Conservation (phyloP, 92 coral and sea anemone species). For the Nematostella vectensis region DNA sequence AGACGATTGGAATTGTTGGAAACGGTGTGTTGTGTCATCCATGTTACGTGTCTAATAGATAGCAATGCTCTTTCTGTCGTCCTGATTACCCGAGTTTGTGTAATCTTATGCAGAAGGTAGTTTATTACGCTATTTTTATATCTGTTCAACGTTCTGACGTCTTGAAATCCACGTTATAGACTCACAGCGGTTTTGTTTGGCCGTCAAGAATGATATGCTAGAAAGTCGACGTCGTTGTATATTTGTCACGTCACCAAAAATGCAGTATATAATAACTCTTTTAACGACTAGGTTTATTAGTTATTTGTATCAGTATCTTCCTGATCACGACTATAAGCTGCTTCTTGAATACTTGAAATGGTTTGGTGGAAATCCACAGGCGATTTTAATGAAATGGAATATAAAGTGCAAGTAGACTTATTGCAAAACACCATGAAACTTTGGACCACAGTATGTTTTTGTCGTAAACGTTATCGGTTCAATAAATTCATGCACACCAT, state of each 20-base stretch:
- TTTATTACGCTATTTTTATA: too few relatives aligned
- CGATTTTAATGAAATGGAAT: not conserved
- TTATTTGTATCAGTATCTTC: not conserved
- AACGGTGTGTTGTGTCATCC: not conserved
- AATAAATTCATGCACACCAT: not conserved
- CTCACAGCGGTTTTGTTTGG: not conserved
- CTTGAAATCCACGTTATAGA: not conserved
- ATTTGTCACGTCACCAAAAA: conserved; percentile 20
- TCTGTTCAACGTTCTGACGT: not conserved
- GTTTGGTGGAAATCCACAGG: not conserved
- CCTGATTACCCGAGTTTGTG: not conserved
- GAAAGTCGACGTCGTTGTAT: not conserved
- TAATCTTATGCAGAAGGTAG: too few relatives aligned
- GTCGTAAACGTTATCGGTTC: not conserved
- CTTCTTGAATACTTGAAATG: not conserved
- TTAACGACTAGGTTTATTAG: not conserved
- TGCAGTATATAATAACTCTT: not conserved
- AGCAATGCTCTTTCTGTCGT: not conserved
- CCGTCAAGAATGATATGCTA: not conserved
- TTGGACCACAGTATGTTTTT: not conserved
- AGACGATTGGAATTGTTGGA: not conserved
- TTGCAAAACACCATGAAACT: not conserved
- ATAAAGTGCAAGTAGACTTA: conserved; percentile 3
- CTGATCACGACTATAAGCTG: not conserved
- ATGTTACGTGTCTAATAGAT: not conserved